Evolutionary conservation across 2,797 vertebrate genomes (phyloP).

Genomic region (Anas bahamensis): DNA sequence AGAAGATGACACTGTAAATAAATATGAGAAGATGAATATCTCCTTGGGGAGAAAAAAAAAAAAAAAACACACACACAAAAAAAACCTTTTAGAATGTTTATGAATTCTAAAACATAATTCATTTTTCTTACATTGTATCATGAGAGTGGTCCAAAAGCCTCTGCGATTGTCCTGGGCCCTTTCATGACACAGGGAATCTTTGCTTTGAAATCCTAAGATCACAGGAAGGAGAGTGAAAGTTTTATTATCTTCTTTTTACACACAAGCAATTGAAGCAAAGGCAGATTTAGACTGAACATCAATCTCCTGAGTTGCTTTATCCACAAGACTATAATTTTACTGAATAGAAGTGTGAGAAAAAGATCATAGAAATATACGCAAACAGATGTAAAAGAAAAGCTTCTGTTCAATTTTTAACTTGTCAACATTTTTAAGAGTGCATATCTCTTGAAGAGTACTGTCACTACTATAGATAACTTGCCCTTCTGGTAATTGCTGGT

Average conservation of each 20-base stretch:
- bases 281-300: background rate
- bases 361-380: background rate
- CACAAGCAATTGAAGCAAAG: background rate
- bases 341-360: background rate
- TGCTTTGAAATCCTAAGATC: background rate
- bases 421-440: background rate
- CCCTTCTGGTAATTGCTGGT: background rate
- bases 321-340: background rate
- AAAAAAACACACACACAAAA: background rate
- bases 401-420: background rate
- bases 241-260: background rate
- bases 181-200: background rate
- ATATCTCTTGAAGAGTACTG: background rate
- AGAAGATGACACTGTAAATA: background rate
- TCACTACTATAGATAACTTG: background rate
- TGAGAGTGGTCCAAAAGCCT: background rate
- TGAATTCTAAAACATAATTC: background rate
- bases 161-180: background rate
- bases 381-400: background rate
- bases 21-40: background rate
- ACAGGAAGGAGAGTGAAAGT: background rate
- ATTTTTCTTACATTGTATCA: background rate
- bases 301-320: background rate
- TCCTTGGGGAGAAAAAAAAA: background rate
- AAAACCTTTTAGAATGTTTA: background rate